Base-by-base conservation (phyloP, 2,888 invertebrate species). In the Oxyteleia sp. region DNA sequence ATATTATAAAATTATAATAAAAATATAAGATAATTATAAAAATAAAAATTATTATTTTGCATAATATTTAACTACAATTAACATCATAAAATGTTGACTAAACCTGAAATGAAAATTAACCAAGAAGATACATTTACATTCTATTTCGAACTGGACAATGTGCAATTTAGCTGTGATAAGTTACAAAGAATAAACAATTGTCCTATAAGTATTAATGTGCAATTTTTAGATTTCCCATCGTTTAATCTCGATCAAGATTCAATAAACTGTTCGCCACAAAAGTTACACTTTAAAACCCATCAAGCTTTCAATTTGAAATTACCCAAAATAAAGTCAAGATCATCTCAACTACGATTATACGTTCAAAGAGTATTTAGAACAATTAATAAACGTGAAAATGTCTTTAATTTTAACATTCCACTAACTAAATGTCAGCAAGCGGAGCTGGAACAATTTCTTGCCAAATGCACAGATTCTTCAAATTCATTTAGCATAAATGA, bases 141-240 rank as follows among this genome's bases (percentile, higher is more conserved):
- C 11, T 87, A 90, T 49, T 76, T 90, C 15, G 79, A 88, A 61
- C n/a, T 87, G n/a, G 80, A 85, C 15, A 45, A 55, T 10, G 61
- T 89, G 15, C 64, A 78, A 55, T 55, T 90, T 11, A 47, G 53
- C 16, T 16, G 76, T 2, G 81, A 86, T 7, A 64, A 75, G 41
- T 43, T 59, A 8, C n/a, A 49, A 13, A 47, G 69, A 18, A 59
- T 41, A 4, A 63, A 76, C 26, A 45, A 38, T 16, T 18, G 57
- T 18, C 66, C 88, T 18, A 26, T 90, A 10, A 32, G 69, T 20
- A 74, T 90, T 8, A 47, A 66, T 23, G 84, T 88, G 7, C 81
- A 80, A 43, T 88, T 91, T 71, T 51, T 86, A 35, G 88, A 89
- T 71, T 69, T 90, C 11, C 84, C 87, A 10, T 59, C 84, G 1